phyloP scores from a whole-genome alignment of 1,140 invertebrate genomes.

The Philopotamus ludificatus region DNA sequence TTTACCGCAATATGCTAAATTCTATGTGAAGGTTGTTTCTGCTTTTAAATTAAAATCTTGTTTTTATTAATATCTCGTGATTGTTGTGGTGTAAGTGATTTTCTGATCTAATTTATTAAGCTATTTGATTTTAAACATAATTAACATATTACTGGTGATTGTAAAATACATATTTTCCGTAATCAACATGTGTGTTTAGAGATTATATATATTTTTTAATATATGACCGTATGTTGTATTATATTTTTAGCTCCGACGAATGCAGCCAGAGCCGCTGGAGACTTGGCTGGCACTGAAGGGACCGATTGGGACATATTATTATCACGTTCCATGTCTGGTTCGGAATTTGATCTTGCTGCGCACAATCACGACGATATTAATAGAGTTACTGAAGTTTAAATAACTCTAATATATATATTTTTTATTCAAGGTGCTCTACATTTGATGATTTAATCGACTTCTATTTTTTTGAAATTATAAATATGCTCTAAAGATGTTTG shows the following conservation, averaged over 20 bases:
- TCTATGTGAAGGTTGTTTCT: too few relatives aligned
- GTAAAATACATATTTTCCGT: too few relatives aligned
- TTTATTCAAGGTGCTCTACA: background rate
- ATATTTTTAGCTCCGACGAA: conserved; percentile 33
- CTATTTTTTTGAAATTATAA: too few relatives aligned
- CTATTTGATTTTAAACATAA: too few relatives aligned
- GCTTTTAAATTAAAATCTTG: too few relatives aligned
- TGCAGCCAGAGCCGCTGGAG: conserved; percentile 41
- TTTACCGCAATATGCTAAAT: too few relatives aligned
- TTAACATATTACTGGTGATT: background rate
- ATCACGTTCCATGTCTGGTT: conserved; percentile 56
- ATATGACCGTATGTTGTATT: too few relatives aligned
- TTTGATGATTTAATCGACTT: background rate
- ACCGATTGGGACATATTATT: conserved; percentile 57
- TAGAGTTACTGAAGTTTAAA: background rate
- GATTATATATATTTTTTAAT: background rate
- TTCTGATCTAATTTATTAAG: too few relatives aligned
- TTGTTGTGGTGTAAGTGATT: too few relatives aligned
- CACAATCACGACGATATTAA: conserved; percentile 46
- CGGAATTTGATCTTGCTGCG: conserved; percentile 63
- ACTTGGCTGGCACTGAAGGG: conserved; percentile 44
- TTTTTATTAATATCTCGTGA: too few relatives aligned
- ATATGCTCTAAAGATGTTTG: too few relatives aligned
- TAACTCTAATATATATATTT: background rate
- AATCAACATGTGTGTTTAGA: background rate